A percentile compares a stretch with the other conserved stretches of the same genome.
phyloP scores from a whole-genome alignment of 1,140 invertebrate genomes.

The Sycobia sp. region DNA sequence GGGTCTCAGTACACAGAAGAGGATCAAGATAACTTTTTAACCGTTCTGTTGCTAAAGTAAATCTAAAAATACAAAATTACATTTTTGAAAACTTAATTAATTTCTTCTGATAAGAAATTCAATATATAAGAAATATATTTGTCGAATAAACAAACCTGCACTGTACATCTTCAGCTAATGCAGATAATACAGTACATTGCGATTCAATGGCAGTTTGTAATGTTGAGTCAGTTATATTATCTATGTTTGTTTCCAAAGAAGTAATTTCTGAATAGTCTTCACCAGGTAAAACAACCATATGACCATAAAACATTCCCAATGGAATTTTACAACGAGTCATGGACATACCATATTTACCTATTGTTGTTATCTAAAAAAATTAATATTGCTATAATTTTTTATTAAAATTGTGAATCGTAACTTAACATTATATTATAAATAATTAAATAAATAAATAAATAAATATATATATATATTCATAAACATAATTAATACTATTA shows the following conservation, averaged over 20 bases:
- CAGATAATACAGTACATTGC: slow-evolving; percentile 64
- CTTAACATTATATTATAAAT: not conserved
- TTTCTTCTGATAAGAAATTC: slow-evolving; percentile 9
- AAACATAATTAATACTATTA: not conserved
- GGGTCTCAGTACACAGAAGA: slow-evolving; percentile 75
- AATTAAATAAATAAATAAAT: not conserved
- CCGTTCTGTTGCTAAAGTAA: slow-evolving; percentile 82
- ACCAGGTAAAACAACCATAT: slow-evolving; percentile 77
- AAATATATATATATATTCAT: not conserved
- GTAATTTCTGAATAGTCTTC: slow-evolving; percentile 66
- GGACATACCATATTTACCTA: slow-evolving; percentile 88
- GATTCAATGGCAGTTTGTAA: slow-evolving; percentile 60
- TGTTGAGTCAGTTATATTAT: slow-evolving; percentile 50
- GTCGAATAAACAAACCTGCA: slow-evolving; percentile 67
- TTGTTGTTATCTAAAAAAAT: slow-evolving; percentile 73
- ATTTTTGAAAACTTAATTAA: slow-evolving; percentile 20
- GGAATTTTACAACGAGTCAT: slow-evolving; percentile 88
- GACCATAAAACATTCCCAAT: slow-evolving; percentile 90
- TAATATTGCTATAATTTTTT: not conserved
- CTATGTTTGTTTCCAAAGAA: slow-evolving; percentile 46
- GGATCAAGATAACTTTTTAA: slow-evolving; percentile 77
- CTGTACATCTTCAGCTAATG: slow-evolving; percentile 77
- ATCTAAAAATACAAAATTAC: too few relatives aligned
- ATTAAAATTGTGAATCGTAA: not conserved
- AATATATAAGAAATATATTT: not conserved